Evolutionary conservation across 2,888 invertebrate genomes (phyloP).

Genomic region (Drosophila borealis): DNA sequence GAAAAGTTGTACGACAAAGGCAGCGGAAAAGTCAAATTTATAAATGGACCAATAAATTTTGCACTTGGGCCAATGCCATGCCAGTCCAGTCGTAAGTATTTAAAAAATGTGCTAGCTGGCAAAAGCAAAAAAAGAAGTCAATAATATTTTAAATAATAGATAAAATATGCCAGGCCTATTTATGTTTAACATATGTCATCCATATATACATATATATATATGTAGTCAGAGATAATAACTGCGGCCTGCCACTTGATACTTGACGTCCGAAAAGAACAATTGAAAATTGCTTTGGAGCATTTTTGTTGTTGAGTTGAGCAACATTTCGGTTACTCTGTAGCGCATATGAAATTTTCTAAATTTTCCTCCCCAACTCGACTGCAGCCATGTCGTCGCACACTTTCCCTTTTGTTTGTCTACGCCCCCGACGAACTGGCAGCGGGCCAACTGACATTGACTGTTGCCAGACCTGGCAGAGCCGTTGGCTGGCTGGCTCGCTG

Average conservation of each 20-base stretch:
- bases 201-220: constrained; percentile 35
- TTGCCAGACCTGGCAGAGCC: constrained; percentile 66
- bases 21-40: constrained; percentile 17
- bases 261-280: constrained; percentile 46
- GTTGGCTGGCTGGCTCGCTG: too few species aligned
- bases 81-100: constrained; percentile 13
- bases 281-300: constrained; percentile 39
- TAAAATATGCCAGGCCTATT: constrained; percentile 43
- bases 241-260: constrained; percentile 58
- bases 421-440: constrained; percentile 70
- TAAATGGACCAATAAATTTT: constrained; percentile 62
- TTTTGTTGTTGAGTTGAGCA: constrained; percentile 32
- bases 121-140: constrained; percentile 14
- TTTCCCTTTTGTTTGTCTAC: constrained; percentile 63
- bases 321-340: constrained; percentile 32
- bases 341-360: constrained; percentile 20
- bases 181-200: constrained; percentile 59
- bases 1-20: constrained; percentile 35
- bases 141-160: constrained; percentile 34
- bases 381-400: constrained; percentile 47
- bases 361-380: constrained; percentile 13
- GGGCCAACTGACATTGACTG: constrained; percentile 82
- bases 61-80: constrained; percentile 55
- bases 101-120: constrained; percentile 5
- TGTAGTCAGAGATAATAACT: constrained; percentile 15